Conservation (phyloP, 2,888 invertebrate genomes). For the Carterocephalus palaemon region DNA sequence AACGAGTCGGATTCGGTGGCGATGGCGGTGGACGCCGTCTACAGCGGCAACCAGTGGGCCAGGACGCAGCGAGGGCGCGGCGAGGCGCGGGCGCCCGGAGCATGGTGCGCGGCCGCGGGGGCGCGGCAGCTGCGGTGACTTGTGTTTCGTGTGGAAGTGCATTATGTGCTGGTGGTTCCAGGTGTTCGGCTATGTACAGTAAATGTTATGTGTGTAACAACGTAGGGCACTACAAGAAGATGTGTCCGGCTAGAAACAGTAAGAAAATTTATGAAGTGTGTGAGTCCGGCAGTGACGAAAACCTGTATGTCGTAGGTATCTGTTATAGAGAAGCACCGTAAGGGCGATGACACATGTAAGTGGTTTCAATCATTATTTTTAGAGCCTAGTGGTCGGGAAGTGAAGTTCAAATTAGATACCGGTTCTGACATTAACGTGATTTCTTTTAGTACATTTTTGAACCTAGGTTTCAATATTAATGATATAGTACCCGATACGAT, state of each 20-base stretch:
- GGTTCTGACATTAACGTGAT: conserved; percentile 26
- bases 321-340: neutral
- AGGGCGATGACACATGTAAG: neutral
- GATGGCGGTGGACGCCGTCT: no score
- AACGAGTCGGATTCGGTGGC: no score
- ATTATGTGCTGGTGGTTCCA: conserved; percentile 4
- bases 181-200: conserved; percentile 15
- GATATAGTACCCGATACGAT: no score
- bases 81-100: no score
- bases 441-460: conserved; percentile 11
- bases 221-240: conserved; percentile 17
- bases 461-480: conserved; percentile 4
- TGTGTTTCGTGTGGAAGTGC: neutral
- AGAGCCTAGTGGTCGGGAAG: neutral
- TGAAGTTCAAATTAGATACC: conserved; percentile 22
- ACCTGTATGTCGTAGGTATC: conserved; percentile 11
- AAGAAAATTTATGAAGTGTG: conserved; percentile 7
- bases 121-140: neutral
- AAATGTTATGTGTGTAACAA: conserved; percentile 13
- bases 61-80: neutral
- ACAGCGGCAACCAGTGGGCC: no score
- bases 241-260: conserved; percentile 7
- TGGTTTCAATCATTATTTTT: conserved; percentile 11
- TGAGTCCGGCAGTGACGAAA: conserved; percentile 6
- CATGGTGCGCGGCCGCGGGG: no score